Base-by-base conservation (phyloP, 2,797 vertebrate species). In the Cuniculus paca region DNA sequence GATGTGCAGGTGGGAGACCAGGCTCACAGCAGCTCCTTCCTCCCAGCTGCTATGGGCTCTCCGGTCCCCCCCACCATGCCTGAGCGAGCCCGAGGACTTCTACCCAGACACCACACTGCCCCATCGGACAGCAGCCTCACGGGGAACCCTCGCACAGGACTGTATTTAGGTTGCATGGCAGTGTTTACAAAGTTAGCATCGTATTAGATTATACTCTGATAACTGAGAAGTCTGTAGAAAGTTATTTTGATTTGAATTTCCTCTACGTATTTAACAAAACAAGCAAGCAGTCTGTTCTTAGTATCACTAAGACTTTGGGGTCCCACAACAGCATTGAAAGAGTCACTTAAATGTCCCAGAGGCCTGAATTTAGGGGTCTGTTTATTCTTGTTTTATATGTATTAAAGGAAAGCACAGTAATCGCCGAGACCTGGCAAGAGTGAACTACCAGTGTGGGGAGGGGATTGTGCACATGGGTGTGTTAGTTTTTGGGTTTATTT, bases 221-320 rank as follows among this genome's bases (percentile, higher is more conserved):
- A 63, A 78, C 75, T 6, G 48, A 77, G 77, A 82, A 75, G 42
- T 50, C 50, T 56, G 65, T 39, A 42, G 87, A 88, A 95, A 22
- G 39, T 50, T 58, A 13, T 42, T 92, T 80, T 52, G 9, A 72
- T 42, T 65, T 75, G 31, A 34, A 78, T 52, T 77, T 58, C n/a
- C 58, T 65, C 13, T 9, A 48, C 56, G 96, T 91, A 65, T 48
- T 93, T 70, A 93, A 79, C n/a, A 95, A 88, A 93, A 28, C 80
- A 89, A 90, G 50, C 20, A 42, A 63, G 19, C 26, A 5, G 63
- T 20, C 52, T 11, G 0, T 89, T 78, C 77, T 96, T 31, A 42
- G 19, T 3, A 56, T 77, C 4, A 5, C 75, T 83, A 54, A 88
- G 72, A 84, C 68, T 11, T 13, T 4, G 48, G 34, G 36, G 19